Base-by-base conservation (phyloP, 2,113 vertebrate species). In the Elgaria multicarinata region DNA sequence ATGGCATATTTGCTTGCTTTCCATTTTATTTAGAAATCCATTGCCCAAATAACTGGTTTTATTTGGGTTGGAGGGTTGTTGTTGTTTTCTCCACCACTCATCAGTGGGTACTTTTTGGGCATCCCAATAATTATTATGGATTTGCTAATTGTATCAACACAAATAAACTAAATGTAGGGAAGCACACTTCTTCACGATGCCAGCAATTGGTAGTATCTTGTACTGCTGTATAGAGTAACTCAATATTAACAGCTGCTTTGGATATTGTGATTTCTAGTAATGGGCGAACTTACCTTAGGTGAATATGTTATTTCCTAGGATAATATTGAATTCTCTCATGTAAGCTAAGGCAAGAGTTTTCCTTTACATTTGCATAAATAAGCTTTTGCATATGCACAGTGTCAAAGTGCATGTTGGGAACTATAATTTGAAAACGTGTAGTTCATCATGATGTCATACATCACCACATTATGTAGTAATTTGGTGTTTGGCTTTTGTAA, bases 21-120 rank as follows among this genome's bases (percentile, higher is more conserved):
- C 72, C 28, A 10, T 92, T 93, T 94, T 79, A 28, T 90, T 77
- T 86, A 87, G n/a, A 50, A 5, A 78, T 66, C 44, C 82, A 4
- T 77, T 79, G 64, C 22, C 72, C 33, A 44, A 85, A 62, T 62
- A 80, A 58, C 42, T 85, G 33, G 39, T 26, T 69, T 50, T 22
- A 62, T 79, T 92, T 85, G 85, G 24, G 31, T 89, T 39, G 24
- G 4, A 71, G 7, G 16, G 5, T 31, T 20, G 46, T 46, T 80
- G 28, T 10, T 24, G 75, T 46, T 77, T 71, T 71, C 55, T 42
- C 26, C 10, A 74, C 31, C 69, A 84, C 28, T 89, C n/a, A 50
- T 84, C 22, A 28, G 0, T 31, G 7, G 71, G 10, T 72, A 50
- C 71, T 90, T 91, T 93, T 86, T 42, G 86, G 44, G 44, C 58